These are phyloP conservation scores for Enoplosus armatus DNA, from an alignment of 2,797 vertebrate genomes.

Conservation along the genomic window DNA sequence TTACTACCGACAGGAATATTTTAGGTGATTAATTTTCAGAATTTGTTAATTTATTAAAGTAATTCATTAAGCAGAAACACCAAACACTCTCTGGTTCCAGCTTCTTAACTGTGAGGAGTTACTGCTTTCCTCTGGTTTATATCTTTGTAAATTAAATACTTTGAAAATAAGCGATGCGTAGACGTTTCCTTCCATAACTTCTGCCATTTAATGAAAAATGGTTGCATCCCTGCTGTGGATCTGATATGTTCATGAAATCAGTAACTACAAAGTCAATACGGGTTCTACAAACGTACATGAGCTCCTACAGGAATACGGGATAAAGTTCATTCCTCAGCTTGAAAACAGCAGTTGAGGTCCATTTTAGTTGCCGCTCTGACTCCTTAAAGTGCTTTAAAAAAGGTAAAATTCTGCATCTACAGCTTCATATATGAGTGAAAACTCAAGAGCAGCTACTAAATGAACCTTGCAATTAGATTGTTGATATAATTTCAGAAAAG, in stretches of 20 bases:
- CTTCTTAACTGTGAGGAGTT: not conserved
- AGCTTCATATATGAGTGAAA: no score
- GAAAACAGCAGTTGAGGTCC: no score
- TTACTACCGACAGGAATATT: not conserved
- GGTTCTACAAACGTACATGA: no score
- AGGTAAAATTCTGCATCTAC: not conserved
- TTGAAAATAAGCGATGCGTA: no score
- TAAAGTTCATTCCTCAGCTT: not conserved
- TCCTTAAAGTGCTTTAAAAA: not conserved
- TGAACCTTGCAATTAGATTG: not conserved
- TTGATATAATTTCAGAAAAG: not conserved
- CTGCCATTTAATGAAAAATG: not conserved
- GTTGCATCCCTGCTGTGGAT: no score
- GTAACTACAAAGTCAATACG: not conserved
- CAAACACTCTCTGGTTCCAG: not conserved
- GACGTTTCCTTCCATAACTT: no score
- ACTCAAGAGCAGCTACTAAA: not conserved
- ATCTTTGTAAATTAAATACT: not conserved
- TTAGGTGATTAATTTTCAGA: no score
- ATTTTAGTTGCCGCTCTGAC: not conserved
- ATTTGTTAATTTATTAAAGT: not conserved
- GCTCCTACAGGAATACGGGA: not conserved
- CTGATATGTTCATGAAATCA: not conserved
- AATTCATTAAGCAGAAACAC: not conserved
- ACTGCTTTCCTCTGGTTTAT: no score